Conservation (phyloP, 2,888 invertebrate genomes). For the Mesorhabditis belari region DNA sequence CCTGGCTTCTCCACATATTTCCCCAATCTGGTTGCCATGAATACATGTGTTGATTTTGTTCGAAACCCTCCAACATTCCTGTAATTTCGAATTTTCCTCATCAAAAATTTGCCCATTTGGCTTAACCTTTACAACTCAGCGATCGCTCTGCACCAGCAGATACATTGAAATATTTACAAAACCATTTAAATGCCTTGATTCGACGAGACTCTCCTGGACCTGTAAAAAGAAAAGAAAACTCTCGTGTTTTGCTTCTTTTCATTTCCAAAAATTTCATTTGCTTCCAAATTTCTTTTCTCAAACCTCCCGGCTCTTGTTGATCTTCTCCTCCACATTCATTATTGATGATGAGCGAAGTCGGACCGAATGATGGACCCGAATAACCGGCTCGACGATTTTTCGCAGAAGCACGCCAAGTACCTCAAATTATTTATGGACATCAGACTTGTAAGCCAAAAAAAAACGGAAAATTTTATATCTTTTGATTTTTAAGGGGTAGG, state of each 20-base stretch:
- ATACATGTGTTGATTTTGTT: constrained; percentile 28
- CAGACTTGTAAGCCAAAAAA: not conserved
- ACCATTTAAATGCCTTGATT: constrained; percentile 50
- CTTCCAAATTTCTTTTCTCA: not conserved
- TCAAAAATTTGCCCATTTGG: not conserved
- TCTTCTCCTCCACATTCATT: constrained; percentile 48
- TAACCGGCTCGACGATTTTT: constrained; percentile 32
- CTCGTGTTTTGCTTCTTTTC: not conserved
- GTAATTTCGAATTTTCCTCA: constrained; percentile 1
- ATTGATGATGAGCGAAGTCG: constrained; percentile 43
- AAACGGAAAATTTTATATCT: not conserved
- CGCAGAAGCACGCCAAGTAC: constrained; percentile 31
- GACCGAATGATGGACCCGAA: constrained; percentile 39
- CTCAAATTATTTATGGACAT: constrained; percentile 8
- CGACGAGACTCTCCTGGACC: constrained; percentile 45
- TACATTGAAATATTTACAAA: constrained; percentile 38
- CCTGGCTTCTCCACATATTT: constrained; percentile 22
- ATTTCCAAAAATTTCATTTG: too few species aligned
- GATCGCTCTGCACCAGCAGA: constrained; percentile 19
- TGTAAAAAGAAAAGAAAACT: constrained; percentile 1
- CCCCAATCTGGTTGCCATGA: constrained; percentile 44
- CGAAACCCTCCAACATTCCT: constrained; percentile 37
- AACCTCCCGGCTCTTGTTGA: constrained; percentile 16
- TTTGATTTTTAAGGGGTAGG: too few species aligned
- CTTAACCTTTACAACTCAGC: constrained; percentile 26